A percentile compares a stretch with the other conserved stretches of the same genome.
Evolutionary conservation across 1,140 invertebrate genomes (phyloP).

Genomic region (Brachionus rotundiformis): DNA sequence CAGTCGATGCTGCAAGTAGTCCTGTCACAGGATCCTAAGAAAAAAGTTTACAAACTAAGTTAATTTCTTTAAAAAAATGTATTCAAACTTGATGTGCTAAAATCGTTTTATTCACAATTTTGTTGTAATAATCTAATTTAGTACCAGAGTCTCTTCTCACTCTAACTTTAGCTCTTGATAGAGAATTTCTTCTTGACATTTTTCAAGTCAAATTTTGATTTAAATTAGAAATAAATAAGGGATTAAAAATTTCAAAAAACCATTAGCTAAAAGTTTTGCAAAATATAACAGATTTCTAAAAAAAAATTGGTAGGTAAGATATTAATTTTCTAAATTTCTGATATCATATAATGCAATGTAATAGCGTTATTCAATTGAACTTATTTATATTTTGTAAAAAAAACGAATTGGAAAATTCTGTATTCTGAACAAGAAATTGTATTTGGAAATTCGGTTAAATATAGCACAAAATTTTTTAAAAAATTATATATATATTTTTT

Average conservation of each 20-base stretch:
- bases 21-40: conserved; percentile 86
- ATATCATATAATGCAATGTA: no score
- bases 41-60: neutral
- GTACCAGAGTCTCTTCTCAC: conserved; percentile 90
- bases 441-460: no score
- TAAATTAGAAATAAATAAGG: neutral
- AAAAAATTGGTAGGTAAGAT: no score
- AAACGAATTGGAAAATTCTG: no score
- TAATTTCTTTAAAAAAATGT: neutral
- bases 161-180: conserved; percentile 70
- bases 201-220: neutral
- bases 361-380: no score
- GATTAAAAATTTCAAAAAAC: neutral
- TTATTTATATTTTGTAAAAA: no score
- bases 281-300: neutral
- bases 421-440: no score
- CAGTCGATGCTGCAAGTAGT: conserved; percentile 71
- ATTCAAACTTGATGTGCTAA: conserved; percentile 75
- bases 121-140: conserved; percentile 88
- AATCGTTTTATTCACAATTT: conserved; percentile 85
- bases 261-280: neutral
- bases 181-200: conserved; percentile 51
- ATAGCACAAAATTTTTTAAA: no score
- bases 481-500: no score
- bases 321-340: no score